Base-by-base conservation (phyloP, 1,140 invertebrate genomes). In the Hylyphantes graminicola region DNA sequence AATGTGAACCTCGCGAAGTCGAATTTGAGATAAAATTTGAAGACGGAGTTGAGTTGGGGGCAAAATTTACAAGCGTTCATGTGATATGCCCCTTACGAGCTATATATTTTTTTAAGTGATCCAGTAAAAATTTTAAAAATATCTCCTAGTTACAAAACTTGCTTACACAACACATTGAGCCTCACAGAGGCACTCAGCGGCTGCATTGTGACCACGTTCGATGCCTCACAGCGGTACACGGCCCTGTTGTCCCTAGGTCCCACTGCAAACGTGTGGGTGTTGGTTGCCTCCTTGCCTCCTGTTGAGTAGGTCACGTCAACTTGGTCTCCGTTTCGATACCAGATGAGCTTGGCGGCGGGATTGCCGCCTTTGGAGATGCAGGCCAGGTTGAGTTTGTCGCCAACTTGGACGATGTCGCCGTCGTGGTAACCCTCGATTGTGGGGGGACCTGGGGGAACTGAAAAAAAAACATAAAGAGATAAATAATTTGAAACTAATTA, bases 311-410 rank as follows among this genome's bases (percentile, higher is more conserved):
- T 86, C 8, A 77, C 70, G 67, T 86, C 85, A 7, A 87, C 82
- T 21, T 76, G 64, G 5, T 81, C 93, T 9, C 94, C 93, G 88
- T 97, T 97, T 88, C 95, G 94, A 91, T 95, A 98, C 97, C 97
- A 98, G 84, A 96, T 93, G 4, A 98, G 93, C 88, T 96, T 94
- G 4, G 97, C 96, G 7, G 96, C 94, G 19, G 97, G 97, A 92
- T 99, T 99, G 11, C 97, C 97, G 54, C 96, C 96, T 35, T 94
- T 92, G 74, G 96, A 97, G 86, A 94, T 92, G 91, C 97, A 99
- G 72, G 94, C 93, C 78, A 99, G 91, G 86, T 95, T 96, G 15
- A 98, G 92, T 59, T 93, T 94, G 89, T 98, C 95, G 3, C 96
- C 96, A 54, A 95, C 93, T 21, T 94, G 92, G 12, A 88, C 84